Evolutionary conservation across 2,888 invertebrate genomes (phyloP), one percentile per base, ranked within the genome.

Genomic region (Plutella xylostella): DNA sequence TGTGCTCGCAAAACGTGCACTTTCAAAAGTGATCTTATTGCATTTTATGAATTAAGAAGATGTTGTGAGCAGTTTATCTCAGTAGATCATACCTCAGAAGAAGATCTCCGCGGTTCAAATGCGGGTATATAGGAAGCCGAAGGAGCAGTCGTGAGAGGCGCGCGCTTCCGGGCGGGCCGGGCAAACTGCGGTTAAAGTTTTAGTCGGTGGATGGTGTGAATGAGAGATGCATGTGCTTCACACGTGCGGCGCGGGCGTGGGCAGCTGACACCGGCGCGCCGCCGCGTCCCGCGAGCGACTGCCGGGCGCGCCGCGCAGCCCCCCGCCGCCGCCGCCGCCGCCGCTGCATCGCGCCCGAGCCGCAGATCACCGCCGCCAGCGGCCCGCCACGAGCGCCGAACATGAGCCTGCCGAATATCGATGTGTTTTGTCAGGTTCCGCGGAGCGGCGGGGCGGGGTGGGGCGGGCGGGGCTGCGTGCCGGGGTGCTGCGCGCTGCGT

Each of bases 401-500:
- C 45, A 41, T 25, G 25, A 6, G 30, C 37, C 18, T 14, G 33
- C 22, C 20, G 12, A 71, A 68, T 77, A 80, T 82, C 77, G 79
- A 80, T 78, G 77, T 76, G 71, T 72, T 75, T 72, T 74, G 68
- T 58, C 60, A 57, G 59, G 66, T 59, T 53, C 48, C 49, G 54
- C 53, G 53, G 51, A 51, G 52, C 53, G 52, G 56, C 58, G 62
- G 68, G 63, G 55, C 50, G 56, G 41, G 46, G 18, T 35, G 31
- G 38, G 64, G 64, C 63, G 70, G 67, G 65, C 57, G 70, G 20
- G 45, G 19, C 39, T 31, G 47, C 34, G 68, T 67, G 72, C 52
- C 63, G 59, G 61, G 74, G 57, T 74, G 77, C 79, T 80, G 82
- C 82, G 80, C 82, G 77, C 72, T 80, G 82, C 80, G 82, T 75